Evolutionary conservation across 2,113 vertebrate species (phyloP).

Genomic region (Apus apus): DNA sequence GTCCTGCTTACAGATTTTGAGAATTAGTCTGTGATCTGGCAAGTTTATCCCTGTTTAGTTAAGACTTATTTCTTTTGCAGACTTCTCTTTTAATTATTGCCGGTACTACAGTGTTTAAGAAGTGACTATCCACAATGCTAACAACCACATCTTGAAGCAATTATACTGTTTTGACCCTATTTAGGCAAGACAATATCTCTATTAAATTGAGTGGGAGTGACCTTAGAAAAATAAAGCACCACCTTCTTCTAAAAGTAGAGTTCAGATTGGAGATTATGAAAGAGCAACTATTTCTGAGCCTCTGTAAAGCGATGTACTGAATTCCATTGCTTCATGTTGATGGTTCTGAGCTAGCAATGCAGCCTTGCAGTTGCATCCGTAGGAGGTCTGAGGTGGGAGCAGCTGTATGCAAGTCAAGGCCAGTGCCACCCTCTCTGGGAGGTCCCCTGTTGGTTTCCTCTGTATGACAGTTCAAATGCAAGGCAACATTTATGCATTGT

Average conservation of each 20-base stretch:
- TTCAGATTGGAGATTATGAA: background rate
- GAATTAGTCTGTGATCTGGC: background rate
- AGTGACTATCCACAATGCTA: background rate
- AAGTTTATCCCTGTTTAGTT: background rate
- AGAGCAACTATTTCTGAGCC: background rate
- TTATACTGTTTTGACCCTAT: background rate
- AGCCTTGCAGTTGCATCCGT: background rate
- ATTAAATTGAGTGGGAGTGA: background rate
- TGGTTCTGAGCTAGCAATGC: background rate
- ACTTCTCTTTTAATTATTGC: background rate
- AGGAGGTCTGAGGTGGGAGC: background rate
- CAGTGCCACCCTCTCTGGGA: background rate
- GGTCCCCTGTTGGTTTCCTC: background rate
- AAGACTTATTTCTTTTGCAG: background rate
- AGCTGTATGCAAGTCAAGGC: background rate
- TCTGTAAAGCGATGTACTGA: background rate
- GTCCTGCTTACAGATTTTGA: background rate
- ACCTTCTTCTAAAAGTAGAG: background rate
- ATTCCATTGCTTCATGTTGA: background rate
- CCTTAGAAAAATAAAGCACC: background rate
- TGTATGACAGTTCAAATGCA: background rate
- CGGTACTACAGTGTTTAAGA: background rate
- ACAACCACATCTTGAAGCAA: background rate
- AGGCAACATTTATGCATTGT: background rate
- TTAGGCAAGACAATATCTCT: background rate